Base-by-base conservation (phyloP, 2,113 vertebrate genomes). In the Climacteris rufus region DNA sequence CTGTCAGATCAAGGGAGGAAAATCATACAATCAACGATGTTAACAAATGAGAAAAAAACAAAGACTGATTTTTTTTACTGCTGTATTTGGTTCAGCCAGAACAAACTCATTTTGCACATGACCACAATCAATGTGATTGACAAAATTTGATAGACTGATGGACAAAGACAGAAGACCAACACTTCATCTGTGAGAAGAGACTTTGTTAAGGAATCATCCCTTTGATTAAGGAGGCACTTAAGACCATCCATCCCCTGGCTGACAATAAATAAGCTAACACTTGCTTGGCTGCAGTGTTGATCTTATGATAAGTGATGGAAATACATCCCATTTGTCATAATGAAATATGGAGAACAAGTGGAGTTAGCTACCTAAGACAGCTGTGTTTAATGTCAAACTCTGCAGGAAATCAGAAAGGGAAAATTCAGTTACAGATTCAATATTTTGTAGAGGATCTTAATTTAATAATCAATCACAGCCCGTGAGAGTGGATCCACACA, bases 211-310 rank as follows among this genome's bases (percentile, higher is more conserved):
- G 83, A 92, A 83, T 81, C 56, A 37, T 66, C 31, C 35, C 68
- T 89, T 63, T 83, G 80, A 57, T 81, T 94, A 83, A 90, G 60
- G 54, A 92, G 85, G 39, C 93, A 83, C 71, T 95, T 93, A 88
- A 93, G 60, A 23, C 31, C 39, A 88, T 96, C 75, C 79, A 87
- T 94, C 49, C 86, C 63, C 70, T 77, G 63, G 27, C 59, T 95
- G 93, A 95, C 87, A 95, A 94, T 95, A 95, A 96, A 93, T 92
- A 95, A 96, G 75, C 89, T 83, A 80, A 60, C 79, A 49, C 81
- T 94, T 92, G 61, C 70, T 95, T 93, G 75, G 75, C 70, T 91
- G 74, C 71, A 77, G 52, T 85, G 94, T 85, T 97, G 92, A 85
- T 96, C 84, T 96, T 77, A 70, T 31, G 82, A 90, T 85, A 95